A percentile compares a stretch with the other conserved stretches of the same genome.
Conservation (phyloP, 2,888 invertebrate species). For the Rhyacophila evoluta region DNA sequence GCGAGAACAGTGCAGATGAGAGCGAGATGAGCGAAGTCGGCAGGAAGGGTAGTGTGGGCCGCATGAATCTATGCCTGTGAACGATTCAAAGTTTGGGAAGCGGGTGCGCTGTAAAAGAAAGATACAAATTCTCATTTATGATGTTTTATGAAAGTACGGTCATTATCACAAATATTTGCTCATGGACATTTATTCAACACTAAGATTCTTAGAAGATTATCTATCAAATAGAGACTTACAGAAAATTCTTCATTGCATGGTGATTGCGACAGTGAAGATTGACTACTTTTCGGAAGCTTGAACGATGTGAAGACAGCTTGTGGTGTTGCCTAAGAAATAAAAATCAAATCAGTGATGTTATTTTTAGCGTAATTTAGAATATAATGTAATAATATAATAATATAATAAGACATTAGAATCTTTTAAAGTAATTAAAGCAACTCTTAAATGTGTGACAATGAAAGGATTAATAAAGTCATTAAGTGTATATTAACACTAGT, state of each 20-base stretch:
- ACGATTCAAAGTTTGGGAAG: conserved; percentile 70
- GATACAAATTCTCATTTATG: neutral
- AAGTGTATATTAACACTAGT: too few relatives aligned
- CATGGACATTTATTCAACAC: too few relatives aligned
- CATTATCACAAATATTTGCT: too few relatives aligned
- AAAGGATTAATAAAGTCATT: too few relatives aligned
- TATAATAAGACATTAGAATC: neutral
- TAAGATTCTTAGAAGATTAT: too few relatives aligned
- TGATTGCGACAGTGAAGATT: conserved; percentile 63
- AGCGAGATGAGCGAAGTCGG: conserved; percentile 73
- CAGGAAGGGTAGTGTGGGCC: conserved; percentile 78
- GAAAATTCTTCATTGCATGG: conserved; percentile 67
- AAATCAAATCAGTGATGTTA: conserved; percentile 42
- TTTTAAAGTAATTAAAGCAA: too few relatives aligned
- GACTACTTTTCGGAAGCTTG: conserved; percentile 83
- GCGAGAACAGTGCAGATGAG: conserved; percentile 90
- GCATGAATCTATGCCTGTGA: conserved; percentile 75
- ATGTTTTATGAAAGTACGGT: too few relatives aligned
- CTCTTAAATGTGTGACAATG: too few relatives aligned
- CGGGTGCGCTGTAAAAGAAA: neutral
- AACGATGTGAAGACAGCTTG: conserved; percentile 95
- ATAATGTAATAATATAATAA: neutral
- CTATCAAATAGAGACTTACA: conserved; percentile 59
- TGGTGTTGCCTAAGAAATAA: conserved; percentile 74
- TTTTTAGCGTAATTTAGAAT: neutral